A percentile compares a stretch with the other conserved stretches of the same genome.
These are phyloP conservation scores for Hydrolagus colliei DNA, from an alignment of 2,797 vertebrate genomes.

Conservation along the genomic window DNA sequence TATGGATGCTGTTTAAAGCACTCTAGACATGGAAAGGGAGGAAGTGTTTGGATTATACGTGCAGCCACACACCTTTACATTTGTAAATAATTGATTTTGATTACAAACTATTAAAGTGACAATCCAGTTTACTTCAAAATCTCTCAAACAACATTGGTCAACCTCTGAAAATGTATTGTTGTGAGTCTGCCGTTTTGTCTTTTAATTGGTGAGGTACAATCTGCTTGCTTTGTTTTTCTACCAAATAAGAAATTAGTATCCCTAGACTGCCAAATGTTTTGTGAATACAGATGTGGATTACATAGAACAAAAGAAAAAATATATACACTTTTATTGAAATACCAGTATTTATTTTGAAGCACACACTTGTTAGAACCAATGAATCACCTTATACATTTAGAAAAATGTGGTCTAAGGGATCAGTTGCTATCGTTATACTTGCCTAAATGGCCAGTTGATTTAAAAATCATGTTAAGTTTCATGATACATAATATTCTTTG, in stretches of 20 bases:
- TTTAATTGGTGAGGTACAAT: background rate
- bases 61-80: background rate
- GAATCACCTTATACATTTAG: background rate
- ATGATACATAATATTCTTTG: background rate
- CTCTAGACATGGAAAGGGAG: background rate
- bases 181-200: background rate
- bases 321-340: background rate
- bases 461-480: background rate
- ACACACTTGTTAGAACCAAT: background rate
- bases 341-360: background rate
- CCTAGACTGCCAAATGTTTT: background rate
- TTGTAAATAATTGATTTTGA: background rate
- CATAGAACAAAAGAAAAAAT: background rate
- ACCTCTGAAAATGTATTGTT: slow-evolving; percentile 10
- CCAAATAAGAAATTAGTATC: background rate
- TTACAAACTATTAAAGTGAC: background rate
- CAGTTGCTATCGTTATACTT: no score
- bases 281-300: background rate
- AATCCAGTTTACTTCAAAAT: background rate
- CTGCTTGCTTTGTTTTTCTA: background rate
- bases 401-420: background rate
- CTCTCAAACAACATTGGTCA: background rate
- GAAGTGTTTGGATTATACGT: background rate
- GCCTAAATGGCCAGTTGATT: no score
- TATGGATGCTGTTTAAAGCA: no score